Percentiles rank a stretch among this genome's conserved stretches.
These are phyloP conservation scores for Caenorhabditis angaria DNA, from an alignment of 2,888 invertebrate genomes.

Conservation along the genomic window DNA sequence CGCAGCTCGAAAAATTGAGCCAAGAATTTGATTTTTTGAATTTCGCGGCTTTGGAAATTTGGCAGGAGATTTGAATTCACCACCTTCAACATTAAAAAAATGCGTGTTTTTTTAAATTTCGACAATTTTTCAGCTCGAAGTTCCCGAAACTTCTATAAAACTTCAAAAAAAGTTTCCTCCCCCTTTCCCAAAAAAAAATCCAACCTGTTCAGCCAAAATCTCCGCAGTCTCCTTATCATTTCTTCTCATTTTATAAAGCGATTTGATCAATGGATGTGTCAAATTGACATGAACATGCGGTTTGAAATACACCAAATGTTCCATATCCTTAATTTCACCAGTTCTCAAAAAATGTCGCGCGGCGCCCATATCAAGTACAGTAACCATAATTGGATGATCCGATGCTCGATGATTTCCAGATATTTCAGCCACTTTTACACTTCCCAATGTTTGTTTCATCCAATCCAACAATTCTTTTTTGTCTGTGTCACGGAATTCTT, in stretches of 20 bases:
- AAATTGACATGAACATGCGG: constrained; percentile 94
- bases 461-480: constrained; percentile 83
- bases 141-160: no score
- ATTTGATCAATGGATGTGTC: constrained; percentile 88
- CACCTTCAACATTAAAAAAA: no score
- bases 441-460: constrained; percentile 81
- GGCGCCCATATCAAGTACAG: constrained; percentile 93
- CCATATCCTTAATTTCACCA: constrained; percentile 74
- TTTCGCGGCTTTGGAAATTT: no score
- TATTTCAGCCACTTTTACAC: constrained; percentile 74
- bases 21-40: background rate
- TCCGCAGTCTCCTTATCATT: constrained; percentile 84
- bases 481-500: constrained; percentile 81
- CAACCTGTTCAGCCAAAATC: constrained; percentile 86
- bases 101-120: no score
- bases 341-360: constrained; percentile 92
- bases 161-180: no score
- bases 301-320: constrained; percentile 79
- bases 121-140: no score
- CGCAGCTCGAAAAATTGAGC: no score
- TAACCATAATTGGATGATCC: constrained; percentile 90
- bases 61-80: no score
- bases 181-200: no score
- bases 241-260: constrained; percentile 81
- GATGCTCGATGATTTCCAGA: constrained; percentile 83